Evolutionary conservation across 2,113 vertebrate genomes (phyloP), one percentile per base, ranked within the genome.

Genomic region (Callospermophilus lateralis): DNA sequence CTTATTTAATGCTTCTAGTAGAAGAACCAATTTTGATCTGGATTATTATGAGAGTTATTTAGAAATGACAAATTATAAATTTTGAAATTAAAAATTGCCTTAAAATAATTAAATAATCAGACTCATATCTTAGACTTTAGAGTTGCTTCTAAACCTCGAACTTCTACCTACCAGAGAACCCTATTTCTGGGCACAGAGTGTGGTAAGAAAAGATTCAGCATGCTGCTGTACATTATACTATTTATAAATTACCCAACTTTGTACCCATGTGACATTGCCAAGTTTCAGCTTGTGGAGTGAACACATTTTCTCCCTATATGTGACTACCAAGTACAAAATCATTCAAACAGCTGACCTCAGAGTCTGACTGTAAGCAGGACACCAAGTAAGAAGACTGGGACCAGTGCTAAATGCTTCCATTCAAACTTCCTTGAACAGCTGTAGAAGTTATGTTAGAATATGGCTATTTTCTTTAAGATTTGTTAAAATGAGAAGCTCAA

Each of bases 291-390:
- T 96, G 48, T 58, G 61, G 32, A 73, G 61, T 89, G 70, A 65
- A 76, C 17, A 7, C 19, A 96, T 97, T 98, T 97, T 74, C 42
- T 89, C 30, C 4, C 34, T 9, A 84, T 89, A 97, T 83, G 90
- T 98, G 96, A 85, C 42, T 51, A 92, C 94, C 96, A 96, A 7
- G 79, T 96, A 61, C 53, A 86, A 78, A 91, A 90, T 0, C 7
- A 48, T 19, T 42, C 34, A 93, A 97, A 34, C 93, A 98, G 87
- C 92, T 97, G 94, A 92, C n/a, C 58, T 74, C 32, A 72, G 90
- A 24, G 87, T 95, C 70, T 97, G 93, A 94, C 79, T 95, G 17
- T 91, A 97, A 97, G 78, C 26, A 37, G 51, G 24, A 65, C 77
- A 89, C 32, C 95, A 72, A 89, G 1, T 17, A 16, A 81, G 16